Percentiles rank a stretch among this genome's conserved stretches.
Evolutionary conservation across 2,113 vertebrate species (phyloP).

Genomic region (Pongo abelii): DNA sequence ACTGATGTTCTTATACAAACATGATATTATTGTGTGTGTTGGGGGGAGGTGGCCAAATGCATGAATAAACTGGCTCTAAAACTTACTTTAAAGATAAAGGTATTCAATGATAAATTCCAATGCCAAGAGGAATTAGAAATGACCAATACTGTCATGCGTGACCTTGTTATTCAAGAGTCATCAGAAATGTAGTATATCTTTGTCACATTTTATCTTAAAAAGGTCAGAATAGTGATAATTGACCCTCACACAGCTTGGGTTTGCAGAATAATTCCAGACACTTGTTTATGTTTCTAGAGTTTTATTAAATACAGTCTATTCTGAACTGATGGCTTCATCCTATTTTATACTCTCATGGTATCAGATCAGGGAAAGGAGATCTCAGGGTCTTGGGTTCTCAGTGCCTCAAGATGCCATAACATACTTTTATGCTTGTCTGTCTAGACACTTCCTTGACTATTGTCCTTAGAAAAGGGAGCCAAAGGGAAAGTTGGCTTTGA

Average conservation of each 20-base stretch:
- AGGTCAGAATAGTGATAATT: not conserved
- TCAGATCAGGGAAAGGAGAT: conserved; percentile 29
- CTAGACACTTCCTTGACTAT: conserved; percentile 9
- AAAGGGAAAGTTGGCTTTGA: conserved; percentile 74
- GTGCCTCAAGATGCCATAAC: not conserved
- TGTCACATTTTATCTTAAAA: not conserved
- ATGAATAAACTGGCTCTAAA: not conserved
- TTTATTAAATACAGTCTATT: conserved; percentile 7
- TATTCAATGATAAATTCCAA: conserved; percentile 25
- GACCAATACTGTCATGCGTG: not conserved
- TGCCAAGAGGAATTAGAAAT: conserved; percentile 20
- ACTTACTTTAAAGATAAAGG: not conserved
- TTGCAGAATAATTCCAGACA: conserved; percentile 29
- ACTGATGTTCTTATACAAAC: not conserved
- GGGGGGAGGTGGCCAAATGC: not conserved
- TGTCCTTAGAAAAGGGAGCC: conserved; percentile 42
- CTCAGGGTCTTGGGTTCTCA: not conserved
- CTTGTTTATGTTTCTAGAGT: not conserved
- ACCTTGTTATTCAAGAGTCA: not conserved
- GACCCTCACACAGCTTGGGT: not conserved
- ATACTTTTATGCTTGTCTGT: not conserved
- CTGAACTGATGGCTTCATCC: not conserved
- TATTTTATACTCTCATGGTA: not conserved
- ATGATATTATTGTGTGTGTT: not conserved
- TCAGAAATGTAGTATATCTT: not conserved